Conservation (phyloP, 2,797 vertebrate species). For the Eospalax fontanierii region DNA sequence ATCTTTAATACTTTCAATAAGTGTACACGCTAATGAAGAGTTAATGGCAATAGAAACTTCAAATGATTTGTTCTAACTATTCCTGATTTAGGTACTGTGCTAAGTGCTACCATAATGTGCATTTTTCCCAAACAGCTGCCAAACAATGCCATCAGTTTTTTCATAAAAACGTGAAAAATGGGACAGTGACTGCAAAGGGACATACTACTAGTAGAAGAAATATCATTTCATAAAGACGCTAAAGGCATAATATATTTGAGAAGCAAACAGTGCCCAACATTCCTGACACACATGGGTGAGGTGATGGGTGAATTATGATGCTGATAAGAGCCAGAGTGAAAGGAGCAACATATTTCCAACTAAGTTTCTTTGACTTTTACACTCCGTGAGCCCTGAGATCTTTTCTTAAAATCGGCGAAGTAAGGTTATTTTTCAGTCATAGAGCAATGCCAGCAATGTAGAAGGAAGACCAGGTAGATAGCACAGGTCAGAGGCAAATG, state of each 20-base stretch:
- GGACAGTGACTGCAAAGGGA: not conserved
- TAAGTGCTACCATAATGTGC: not conserved
- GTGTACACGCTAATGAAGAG: not conserved
- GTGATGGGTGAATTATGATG: not conserved
- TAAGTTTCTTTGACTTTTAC: constrained; percentile 12
- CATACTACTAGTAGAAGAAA: not conserved
- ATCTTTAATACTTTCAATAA: not conserved
- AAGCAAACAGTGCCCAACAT: not conserved
- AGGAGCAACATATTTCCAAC: not conserved
- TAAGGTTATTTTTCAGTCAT: not conserved
- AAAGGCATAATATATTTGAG: not conserved
- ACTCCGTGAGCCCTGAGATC: not conserved
- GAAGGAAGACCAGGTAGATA: not conserved
- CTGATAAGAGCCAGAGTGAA: not conserved
- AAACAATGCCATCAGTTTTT: constrained; percentile 5
- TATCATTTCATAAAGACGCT: not conserved
- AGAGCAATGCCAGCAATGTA: not conserved
- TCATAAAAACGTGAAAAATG: constrained; percentile 38
- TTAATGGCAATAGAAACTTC: not conserved
- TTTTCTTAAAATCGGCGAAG: not conserved
- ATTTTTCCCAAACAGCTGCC: not conserved
- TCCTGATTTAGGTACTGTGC: not conserved
- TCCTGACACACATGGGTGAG: not conserved
- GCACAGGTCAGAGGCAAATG: not conserved
- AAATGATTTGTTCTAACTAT: constrained; percentile 29